These are phyloP conservation scores for Geodia barretti DNA, from an alignment of 37 sponge, comb jelly and placozoan species.

Conservation along the genomic window DNA sequence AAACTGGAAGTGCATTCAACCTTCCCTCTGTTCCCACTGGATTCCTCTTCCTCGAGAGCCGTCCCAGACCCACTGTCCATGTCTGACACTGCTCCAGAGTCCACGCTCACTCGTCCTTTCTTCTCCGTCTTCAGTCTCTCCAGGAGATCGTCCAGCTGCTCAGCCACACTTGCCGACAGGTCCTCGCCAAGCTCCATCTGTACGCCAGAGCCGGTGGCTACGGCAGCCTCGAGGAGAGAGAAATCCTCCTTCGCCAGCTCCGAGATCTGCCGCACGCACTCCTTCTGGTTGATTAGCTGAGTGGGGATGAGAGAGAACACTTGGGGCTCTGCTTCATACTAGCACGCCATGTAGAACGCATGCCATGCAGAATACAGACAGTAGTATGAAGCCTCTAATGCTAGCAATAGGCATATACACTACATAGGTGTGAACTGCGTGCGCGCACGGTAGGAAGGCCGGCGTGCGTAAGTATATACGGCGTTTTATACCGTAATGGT, in stretches of 20 bases:
- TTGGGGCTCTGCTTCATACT: neutral
- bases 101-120: neutral
- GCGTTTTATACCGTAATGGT: neutral
- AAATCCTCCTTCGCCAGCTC: constrained; percentile 41
- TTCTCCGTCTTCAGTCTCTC: neutral
- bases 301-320: neutral
- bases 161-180: neutral
- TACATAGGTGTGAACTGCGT: too few species aligned
- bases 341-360: neutral
- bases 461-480: neutral
- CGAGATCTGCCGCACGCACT: constrained; percentile 52
- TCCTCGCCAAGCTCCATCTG: neutral
- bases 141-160: constrained; percentile 17
- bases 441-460: too few species aligned
- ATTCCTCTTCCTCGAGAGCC: neutral
- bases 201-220: neutral
- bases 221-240: neutral
- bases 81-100: constrained; percentile 38
- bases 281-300: constrained; percentile 31
- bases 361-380: neutral
- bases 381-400: too few species aligned
- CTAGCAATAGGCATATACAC: too few species aligned
- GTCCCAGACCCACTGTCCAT: neutral
- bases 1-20: too few species aligned
- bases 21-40: neutral